phyloP scores from a whole-genome alignment of 2,113 vertebrate genomes.

The Plotosus lineatus region DNA sequence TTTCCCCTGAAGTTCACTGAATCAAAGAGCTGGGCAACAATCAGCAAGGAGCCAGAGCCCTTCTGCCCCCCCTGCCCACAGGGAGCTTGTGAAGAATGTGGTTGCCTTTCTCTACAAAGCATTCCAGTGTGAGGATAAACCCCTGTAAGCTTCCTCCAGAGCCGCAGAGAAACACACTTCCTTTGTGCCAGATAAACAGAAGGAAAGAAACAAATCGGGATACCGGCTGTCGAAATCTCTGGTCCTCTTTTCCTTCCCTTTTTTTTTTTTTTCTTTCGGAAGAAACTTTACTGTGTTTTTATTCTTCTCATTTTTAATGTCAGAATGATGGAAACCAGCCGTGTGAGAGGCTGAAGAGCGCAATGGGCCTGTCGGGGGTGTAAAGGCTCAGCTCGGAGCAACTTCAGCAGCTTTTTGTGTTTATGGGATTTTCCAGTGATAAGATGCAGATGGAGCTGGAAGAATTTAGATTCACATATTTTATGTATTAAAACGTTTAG shows the following conservation, averaged over 20 bases:
- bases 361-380: constrained; percentile 64
- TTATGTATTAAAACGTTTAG: constrained; percentile 10
- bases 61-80: constrained; percentile 52
- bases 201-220: constrained; percentile 36
- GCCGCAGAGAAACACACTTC: constrained; percentile 44
- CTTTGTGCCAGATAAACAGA: constrained; percentile 49
- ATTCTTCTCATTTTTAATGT: constrained; percentile 72
- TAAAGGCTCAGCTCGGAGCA: constrained; percentile 61
- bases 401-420: constrained; percentile 68
- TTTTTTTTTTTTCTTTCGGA: constrained; percentile 22
- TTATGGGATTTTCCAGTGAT: constrained; percentile 67
- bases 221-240: constrained; percentile 60
- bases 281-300: constrained; percentile 71
- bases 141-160: constrained; percentile 54
- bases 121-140: constrained; percentile 54
- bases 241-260: constrained; percentile 35
- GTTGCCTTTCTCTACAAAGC: constrained; percentile 55
- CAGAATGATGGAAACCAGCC: constrained; percentile 77
- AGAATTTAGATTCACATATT: constrained; percentile 56
- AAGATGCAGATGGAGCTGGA: constrained; percentile 72
- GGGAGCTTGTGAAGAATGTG: constrained; percentile 64
- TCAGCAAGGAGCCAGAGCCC: constrained; percentile 11
- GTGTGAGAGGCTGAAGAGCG: constrained; percentile 59
- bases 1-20: constrained; percentile 9
- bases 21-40: constrained; percentile 30